phyloP scores from a whole-genome alignment of 1,140 invertebrate species.

The Copidosoma floridanum region DNA sequence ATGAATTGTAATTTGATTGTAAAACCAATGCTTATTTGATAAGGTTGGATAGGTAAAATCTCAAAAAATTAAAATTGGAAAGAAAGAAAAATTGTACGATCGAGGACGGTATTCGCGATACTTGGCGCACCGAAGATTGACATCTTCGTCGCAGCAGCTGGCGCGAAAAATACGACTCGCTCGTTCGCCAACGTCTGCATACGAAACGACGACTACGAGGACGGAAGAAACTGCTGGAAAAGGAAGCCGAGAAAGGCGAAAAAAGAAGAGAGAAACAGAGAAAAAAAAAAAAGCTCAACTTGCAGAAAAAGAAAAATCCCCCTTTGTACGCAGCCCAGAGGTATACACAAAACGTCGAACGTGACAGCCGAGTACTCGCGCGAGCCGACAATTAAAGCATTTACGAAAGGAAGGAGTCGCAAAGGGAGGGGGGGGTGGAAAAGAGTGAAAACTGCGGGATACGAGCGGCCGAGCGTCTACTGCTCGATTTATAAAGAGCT shows the following conservation, averaged over 20 bases:
- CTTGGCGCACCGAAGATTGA: neutral
- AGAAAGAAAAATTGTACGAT: neutral
- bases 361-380: conserved; percentile 14
- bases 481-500: conserved; percentile 33
- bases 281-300: neutral
- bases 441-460: too few species aligned
- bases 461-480: conserved; percentile 23
- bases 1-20: too few species aligned
- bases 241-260: neutral
- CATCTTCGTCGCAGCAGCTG: conserved; percentile 24
- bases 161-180: conserved; percentile 2
- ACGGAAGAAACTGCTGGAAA: neutral
- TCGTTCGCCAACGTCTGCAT: too few species aligned
- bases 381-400: conserved; percentile 33
- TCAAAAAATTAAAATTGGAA: too few species aligned
- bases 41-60: too few species aligned
- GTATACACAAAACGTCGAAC: conserved; percentile 25
- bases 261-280: conserved; percentile 1
- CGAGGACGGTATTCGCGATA: neutral
- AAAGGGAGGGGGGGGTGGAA: too few species aligned
- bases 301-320: neutral
- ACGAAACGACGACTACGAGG: too few species aligned
- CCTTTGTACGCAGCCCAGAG: too few species aligned
- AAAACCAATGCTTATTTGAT: too few species aligned
- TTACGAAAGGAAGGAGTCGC: conserved; percentile 2